Conservation (phyloP, 30 jellyfish, hydroid and myxozoan species). For the Cassiopea andromeda region DNA sequence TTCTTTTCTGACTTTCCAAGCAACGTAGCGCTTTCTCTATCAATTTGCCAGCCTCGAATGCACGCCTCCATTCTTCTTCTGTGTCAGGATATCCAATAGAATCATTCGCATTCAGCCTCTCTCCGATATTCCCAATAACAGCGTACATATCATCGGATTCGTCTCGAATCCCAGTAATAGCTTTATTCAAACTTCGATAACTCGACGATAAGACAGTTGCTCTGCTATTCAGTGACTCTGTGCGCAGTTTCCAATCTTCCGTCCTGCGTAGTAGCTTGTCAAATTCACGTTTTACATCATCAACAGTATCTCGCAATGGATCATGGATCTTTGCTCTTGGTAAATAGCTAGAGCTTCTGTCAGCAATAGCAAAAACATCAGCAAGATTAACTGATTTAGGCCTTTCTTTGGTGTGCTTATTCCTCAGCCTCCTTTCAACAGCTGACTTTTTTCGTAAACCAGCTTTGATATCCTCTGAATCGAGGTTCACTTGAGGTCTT, state of each 20-base stretch:
- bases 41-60: slow-evolving; percentile 47
- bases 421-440: slow-evolving; percentile 59
- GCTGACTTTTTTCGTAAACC: slow-evolving; percentile 69
- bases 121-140: slow-evolving; percentile 46
- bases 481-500: slow-evolving; percentile 51
- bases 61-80: slow-evolving; percentile 81
- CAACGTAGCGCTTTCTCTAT: slow-evolving; percentile 54
- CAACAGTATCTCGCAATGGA: slow-evolving; percentile 48
- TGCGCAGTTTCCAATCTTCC: slow-evolving; percentile 60
- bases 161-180: slow-evolving; percentile 60
- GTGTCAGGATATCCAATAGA: slow-evolving; percentile 73
- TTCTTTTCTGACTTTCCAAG: slow-evolving; percentile 34
- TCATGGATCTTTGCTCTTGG: slow-evolving; percentile 17
- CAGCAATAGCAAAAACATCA: slow-evolving; percentile 41
- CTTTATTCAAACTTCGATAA: slow-evolving; percentile 48
- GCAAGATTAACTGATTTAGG: slow-evolving; percentile 73
- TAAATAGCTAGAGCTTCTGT: slow-evolving; percentile 9
- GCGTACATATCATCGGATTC: slow-evolving; percentile 70
- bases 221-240: slow-evolving; percentile 49
- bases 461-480: slow-evolving; percentile 63
- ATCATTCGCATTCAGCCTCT: slow-evolving; percentile 69
- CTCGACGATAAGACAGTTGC: slow-evolving; percentile 57
- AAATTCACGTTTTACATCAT: slow-evolving; percentile 52
- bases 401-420: slow-evolving; percentile 43
- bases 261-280: slow-evolving; percentile 64